These are phyloP conservation scores for Cavia aperea DNA, from an alignment of 2,113 vertebrate species.

Conservation along the genomic window DNA sequence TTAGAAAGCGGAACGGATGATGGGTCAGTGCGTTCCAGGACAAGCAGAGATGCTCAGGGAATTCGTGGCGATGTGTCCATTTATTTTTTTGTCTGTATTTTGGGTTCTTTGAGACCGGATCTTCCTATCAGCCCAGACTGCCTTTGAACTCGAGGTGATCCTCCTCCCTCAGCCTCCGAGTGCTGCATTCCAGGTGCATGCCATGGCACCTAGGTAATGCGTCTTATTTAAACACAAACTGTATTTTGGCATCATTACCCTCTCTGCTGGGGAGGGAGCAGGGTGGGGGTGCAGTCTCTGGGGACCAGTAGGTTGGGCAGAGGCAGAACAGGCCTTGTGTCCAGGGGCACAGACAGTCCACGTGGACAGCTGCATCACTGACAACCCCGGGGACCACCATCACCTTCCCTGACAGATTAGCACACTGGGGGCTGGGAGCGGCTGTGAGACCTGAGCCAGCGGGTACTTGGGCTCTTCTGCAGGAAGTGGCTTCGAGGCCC, in stretches of 20 bases:
- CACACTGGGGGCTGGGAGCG: fast-evolving
- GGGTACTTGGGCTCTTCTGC: neutral
- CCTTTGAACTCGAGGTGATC: neutral
- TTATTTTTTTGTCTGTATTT: neutral
- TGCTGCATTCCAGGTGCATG: neutral
- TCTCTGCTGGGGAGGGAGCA: fast-evolving
- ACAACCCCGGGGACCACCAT: fast-evolving
- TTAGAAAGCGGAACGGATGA: neutral
- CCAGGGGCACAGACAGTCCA: neutral
- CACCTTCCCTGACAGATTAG: neutral
- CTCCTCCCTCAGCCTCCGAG: neutral
- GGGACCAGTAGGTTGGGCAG: too few species aligned
- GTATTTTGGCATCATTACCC: neutral
- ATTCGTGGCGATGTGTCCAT: neutral
- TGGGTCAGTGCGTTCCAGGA: neutral
- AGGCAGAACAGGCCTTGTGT: too few species aligned
- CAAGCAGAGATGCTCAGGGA: too few species aligned
- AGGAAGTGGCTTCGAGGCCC: neutral
- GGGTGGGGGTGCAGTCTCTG: fast-evolving
- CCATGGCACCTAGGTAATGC: neutral
- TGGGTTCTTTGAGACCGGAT: neutral
- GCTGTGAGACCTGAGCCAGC: neutral
- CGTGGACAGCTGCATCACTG: neutral
- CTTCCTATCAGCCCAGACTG: neutral
- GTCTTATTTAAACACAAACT: neutral